Evolutionary conservation across 2,888 invertebrate species (phyloP).

Genomic region (Sphinx pinastri): DNA sequence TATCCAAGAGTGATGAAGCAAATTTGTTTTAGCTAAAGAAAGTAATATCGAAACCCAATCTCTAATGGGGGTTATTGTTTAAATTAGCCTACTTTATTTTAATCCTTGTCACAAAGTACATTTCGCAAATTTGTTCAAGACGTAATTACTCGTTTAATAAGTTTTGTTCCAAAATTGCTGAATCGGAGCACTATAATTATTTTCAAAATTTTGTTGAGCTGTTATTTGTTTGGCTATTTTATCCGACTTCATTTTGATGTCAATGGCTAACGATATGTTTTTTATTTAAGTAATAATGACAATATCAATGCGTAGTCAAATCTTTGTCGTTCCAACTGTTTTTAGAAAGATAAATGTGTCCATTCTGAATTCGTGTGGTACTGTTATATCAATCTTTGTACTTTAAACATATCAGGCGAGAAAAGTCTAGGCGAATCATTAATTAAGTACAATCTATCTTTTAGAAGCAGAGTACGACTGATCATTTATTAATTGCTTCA

Average conservation of each 20-base stretch:
- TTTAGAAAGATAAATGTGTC: no score
- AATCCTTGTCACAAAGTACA: neutral
- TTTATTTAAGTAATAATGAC: neutral
- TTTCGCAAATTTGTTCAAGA: neutral
- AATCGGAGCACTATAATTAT: neutral
- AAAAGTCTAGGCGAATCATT: no score
- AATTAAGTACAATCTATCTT: no score
- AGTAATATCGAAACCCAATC: conserved; percentile 28
- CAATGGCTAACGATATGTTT: neutral
- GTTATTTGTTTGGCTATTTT: neutral
- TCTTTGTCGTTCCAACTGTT: no score
- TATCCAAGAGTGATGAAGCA: conserved; percentile 41
- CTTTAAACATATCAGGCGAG: no score
- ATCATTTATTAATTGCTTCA: conserved; percentile 18
- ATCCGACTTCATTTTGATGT: neutral
- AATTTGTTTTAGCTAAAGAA: conserved; percentile 33
- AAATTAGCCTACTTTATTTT: conserved; percentile 12
- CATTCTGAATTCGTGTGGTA: no score
- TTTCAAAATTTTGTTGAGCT: neutral
- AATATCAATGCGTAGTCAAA: no score
- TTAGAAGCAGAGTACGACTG: neutral
- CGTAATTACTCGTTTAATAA: conserved; percentile 1
- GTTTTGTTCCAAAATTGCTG: conserved; percentile 8
- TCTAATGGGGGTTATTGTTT: conserved; percentile 22
- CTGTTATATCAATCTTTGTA: no score